phyloP scores from a whole-genome alignment of 2,113 vertebrate species.

The Circaetus gallicus region DNA sequence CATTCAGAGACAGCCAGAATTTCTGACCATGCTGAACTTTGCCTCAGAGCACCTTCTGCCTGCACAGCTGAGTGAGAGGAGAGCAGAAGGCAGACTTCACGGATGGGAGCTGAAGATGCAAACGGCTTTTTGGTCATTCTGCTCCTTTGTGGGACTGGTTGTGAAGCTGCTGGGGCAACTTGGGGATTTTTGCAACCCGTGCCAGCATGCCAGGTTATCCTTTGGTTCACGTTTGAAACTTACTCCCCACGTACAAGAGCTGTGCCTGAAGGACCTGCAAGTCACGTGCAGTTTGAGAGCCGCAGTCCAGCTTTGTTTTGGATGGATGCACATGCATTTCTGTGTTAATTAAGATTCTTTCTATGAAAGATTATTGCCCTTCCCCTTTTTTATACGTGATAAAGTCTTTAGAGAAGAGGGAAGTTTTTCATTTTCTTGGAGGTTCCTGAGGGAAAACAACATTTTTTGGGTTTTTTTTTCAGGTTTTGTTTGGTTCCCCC shows the following conservation, averaged over 20 bases:
- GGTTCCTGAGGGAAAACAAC: background rate
- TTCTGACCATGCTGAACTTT: background rate
- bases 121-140: rapidly evolving
- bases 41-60: background rate
- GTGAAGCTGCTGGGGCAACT: background rate
- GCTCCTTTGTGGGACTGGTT: background rate
- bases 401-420: background rate
- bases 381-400: background rate
- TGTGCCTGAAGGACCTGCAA: background rate
- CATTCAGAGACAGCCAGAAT: background rate
- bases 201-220: background rate
- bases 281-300: background rate
- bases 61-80: background rate
- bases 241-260: rapidly evolving
- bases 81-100: background rate
- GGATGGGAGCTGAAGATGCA: background rate
- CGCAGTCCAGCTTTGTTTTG: background rate
- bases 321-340: background rate
- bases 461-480: background rate
- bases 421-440: background rate
- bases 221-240: background rate
- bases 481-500: too few relatives aligned
- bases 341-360: background rate
- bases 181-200: rapidly evolving
- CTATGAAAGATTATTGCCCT: background rate